Percentiles rank a stretch among this genome's conserved stretches.
These are phyloP conservation scores for Euproctis similis DNA, from an alignment of 2,888 invertebrate genomes.

Conservation along the genomic window DNA sequence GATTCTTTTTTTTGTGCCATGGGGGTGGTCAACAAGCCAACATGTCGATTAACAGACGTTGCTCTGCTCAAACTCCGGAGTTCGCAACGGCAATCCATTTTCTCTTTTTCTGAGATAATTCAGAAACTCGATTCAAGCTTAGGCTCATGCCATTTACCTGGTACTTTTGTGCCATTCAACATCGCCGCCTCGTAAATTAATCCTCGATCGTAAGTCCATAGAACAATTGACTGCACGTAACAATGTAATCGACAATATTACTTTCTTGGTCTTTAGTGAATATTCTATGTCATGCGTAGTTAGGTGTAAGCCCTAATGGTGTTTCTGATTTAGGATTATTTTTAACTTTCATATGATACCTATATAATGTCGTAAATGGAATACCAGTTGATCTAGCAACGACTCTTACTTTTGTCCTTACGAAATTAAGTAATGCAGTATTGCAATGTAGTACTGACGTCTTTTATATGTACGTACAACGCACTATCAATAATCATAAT, in stretches of 20 bases:
- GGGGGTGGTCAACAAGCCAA: too few species aligned
- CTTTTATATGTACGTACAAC: too few species aligned
- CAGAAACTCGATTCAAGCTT: constrained; percentile 14
- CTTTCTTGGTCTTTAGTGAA: constrained; percentile 2
- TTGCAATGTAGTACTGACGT: too few species aligned
- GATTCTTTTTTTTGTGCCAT: too few species aligned
- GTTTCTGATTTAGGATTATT: constrained; percentile 4
- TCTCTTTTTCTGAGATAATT: constrained; percentile 16
- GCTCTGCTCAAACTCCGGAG: constrained; percentile 15
- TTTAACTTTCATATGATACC: too few species aligned
- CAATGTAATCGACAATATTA: constrained; percentile 5
- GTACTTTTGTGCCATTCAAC: constrained; percentile 8
- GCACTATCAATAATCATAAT: too few species aligned
- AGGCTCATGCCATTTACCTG: constrained; percentile 17
- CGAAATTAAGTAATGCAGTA: too few species aligned
- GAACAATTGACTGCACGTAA: constrained; percentile 11
- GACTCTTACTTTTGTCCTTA: too few species aligned
- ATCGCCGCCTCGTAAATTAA: constrained; percentile 11
- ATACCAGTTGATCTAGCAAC: too few species aligned
- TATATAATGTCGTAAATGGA: constrained; percentile 9
- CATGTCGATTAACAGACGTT: constrained; percentile 17
- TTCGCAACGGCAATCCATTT: constrained; percentile 6
- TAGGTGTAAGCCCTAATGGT: constrained; percentile 1
- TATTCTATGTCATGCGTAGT: constrained; percentile 1
- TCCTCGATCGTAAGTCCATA: constrained; percentile 4